Conservation (phyloP, 2,888 invertebrate species). For the Perizoma flavofasciatum region DNA sequence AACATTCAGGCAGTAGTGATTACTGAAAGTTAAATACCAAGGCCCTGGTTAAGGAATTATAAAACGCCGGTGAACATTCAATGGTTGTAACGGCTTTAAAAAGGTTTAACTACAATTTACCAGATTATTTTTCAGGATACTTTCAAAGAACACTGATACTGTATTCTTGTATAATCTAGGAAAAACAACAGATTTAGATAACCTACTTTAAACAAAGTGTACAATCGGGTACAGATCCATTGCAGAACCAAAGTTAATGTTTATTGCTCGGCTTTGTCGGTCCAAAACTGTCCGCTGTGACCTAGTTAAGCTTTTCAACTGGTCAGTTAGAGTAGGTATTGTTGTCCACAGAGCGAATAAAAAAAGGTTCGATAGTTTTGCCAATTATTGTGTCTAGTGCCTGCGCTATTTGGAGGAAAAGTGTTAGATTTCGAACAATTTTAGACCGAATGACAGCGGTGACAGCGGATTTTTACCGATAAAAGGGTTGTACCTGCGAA, state of each 20-base stretch:
- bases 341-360: slow-evolving; percentile 1
- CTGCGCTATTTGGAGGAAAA: background rate
- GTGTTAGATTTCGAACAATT: background rate
- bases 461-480: no score
- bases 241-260: slow-evolving; percentile 13
- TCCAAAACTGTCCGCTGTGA: slow-evolving; percentile 21
- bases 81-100: no score
- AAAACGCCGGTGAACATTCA: slow-evolving; percentile 14
- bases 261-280: slow-evolving; percentile 7
- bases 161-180: background rate
- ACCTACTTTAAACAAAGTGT: slow-evolving; percentile 1
- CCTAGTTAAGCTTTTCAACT: slow-evolving; percentile 16
- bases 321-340: slow-evolving; percentile 10
- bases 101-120: no score
- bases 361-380: slow-evolving; percentile 2
- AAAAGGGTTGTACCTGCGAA: no score
- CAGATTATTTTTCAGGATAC: no score
- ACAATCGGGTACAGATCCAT: slow-evolving; percentile 12
- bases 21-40: slow-evolving; percentile 41
- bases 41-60: slow-evolving; percentile 24
- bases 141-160: no score
- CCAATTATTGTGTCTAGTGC: background rate
- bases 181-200: background rate
- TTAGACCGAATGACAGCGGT: background rate
- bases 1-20: slow-evolving; percentile 56